Percentiles rank a stretch among this genome's conserved stretches.
phyloP scores from a whole-genome alignment of 1,140 invertebrate species.

The Drosophila virilis region DNA sequence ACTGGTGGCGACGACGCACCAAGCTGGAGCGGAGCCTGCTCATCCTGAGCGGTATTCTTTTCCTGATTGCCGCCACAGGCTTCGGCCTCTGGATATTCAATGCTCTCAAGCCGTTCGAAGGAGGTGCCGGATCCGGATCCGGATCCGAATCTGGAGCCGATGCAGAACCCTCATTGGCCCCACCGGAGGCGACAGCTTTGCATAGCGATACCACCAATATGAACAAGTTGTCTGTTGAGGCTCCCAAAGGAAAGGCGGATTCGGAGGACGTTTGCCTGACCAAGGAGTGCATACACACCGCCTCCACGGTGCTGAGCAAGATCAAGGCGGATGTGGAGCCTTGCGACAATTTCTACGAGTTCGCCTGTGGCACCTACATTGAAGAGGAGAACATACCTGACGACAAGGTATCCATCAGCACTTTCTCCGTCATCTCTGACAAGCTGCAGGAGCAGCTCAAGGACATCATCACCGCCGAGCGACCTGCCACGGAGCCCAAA shows the following conservation, averaged over 20 bases:
- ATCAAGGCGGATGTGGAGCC: constrained; percentile 92
- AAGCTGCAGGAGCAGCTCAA: constrained; percentile 92
- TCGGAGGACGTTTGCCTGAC: constrained; percentile 85
- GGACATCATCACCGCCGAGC: constrained; percentile 89
- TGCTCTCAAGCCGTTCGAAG: constrained; percentile 23
- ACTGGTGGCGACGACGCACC: constrained; percentile 94
- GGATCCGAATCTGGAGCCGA: background rate
- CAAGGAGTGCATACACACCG: constrained; percentile 89
- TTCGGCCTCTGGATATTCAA: constrained; percentile 87
- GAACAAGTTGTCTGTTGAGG: constrained; percentile 53
- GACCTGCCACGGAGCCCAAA: constrained; percentile 87
- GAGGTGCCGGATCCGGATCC: background rate
- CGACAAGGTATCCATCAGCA: constrained; percentile 91
- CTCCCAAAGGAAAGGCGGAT: constrained; percentile 44
- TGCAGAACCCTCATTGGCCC: constrained; percentile 7
- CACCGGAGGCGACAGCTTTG: constrained; percentile 65
- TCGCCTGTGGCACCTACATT: constrained; percentile 91
- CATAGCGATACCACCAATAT: constrained; percentile 51
- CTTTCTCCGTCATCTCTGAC: constrained; percentile 92
- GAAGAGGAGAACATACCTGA: constrained; percentile 91
- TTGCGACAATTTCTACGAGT: constrained; percentile 95
- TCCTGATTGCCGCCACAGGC: constrained; percentile 88
- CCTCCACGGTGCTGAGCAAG: constrained; percentile 89
- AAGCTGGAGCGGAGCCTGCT: constrained; percentile 91
- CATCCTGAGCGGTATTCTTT: constrained; percentile 87